phyloP scores from a whole-genome alignment of 2,888 invertebrate species.

The Drosophila prostipennis region DNA sequence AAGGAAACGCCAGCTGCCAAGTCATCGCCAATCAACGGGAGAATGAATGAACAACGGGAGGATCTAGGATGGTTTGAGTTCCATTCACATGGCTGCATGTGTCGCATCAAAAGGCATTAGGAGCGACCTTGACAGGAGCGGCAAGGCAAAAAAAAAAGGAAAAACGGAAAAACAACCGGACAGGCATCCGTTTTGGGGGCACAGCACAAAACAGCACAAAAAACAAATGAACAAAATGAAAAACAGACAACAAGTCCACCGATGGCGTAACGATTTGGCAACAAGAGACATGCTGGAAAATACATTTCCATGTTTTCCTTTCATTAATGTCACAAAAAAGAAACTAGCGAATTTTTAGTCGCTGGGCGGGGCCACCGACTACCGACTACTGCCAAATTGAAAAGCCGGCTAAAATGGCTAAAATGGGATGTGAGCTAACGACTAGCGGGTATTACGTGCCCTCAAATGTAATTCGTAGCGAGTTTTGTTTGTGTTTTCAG shows the following conservation, averaged over 20 bases:
- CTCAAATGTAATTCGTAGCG: conserved; percentile 16
- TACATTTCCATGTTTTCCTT: conserved; percentile 46
- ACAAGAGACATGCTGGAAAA: conserved; percentile 35
- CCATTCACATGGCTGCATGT: conserved; percentile 26
- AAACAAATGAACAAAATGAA: conserved; percentile 23
- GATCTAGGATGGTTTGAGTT: background rate
- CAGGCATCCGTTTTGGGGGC: conserved; percentile 38
- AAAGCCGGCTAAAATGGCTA: conserved; percentile 33
- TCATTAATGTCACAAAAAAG: conserved; percentile 42
- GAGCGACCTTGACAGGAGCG: conserved; percentile 32
- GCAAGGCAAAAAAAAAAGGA: background rate
- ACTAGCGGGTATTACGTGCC: conserved; percentile 20
- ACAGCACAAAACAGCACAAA: background rate
- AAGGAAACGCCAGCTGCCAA: conserved; percentile 25
- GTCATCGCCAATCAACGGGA: conserved; percentile 11
- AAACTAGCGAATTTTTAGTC: background rate
- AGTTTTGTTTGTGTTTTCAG: background rate
- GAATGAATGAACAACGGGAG: background rate
- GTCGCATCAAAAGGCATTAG: conserved; percentile 41
- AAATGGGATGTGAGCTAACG: conserved; percentile 41
- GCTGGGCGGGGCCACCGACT: conserved; percentile 12
- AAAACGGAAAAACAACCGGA: conserved; percentile 11
- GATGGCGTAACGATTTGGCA: conserved; percentile 46
- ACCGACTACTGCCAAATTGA: conserved; percentile 21
- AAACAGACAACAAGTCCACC: conserved; percentile 31